phyloP scores from a whole-genome alignment of 2,113 vertebrate genomes.

The Melanocharis versteri region DNA sequence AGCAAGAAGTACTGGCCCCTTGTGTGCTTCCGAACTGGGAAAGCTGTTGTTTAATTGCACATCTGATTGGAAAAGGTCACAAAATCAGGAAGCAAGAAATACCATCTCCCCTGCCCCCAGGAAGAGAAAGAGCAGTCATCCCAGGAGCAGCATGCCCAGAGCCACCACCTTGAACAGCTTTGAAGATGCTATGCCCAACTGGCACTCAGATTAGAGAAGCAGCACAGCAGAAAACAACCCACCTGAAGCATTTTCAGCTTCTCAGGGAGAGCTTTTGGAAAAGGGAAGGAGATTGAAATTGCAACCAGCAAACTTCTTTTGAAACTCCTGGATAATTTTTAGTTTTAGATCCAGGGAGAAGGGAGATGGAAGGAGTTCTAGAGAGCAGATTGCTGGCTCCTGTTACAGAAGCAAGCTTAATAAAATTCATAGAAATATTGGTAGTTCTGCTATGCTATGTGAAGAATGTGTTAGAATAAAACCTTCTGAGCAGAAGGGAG shows the following conservation, averaged over 20 bases:
- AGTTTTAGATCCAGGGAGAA: not conserved
- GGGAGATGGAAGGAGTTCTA: not conserved
- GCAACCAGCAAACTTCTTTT: not conserved
- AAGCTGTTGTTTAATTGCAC: not conserved
- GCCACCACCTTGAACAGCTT: not conserved
- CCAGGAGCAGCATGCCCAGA: not conserved
- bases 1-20: not conserved
- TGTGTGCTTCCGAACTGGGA: not conserved
- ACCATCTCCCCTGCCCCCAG: not conserved
- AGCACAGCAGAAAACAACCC: not conserved
- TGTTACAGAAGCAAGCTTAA: slow-evolving; percentile 18
- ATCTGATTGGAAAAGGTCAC: not conserved
- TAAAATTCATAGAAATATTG: slow-evolving; percentile 51
- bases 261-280: not conserved
- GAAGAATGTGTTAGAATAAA: slow-evolving; percentile 41
- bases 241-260: not conserved
- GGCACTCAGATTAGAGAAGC: not conserved
- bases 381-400: slow-evolving; percentile 37
- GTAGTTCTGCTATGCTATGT: slow-evolving; percentile 14
- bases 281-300: not conserved
- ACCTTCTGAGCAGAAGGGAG: slow-evolving; percentile 1
- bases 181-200: not conserved
- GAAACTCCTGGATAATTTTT: not conserved
- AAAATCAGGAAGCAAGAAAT: not conserved
- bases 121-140: not conserved